These are phyloP conservation scores for Sphaerophoria taeniata DNA, from an alignment of 2,888 invertebrate species.

Conservation along the genomic window DNA sequence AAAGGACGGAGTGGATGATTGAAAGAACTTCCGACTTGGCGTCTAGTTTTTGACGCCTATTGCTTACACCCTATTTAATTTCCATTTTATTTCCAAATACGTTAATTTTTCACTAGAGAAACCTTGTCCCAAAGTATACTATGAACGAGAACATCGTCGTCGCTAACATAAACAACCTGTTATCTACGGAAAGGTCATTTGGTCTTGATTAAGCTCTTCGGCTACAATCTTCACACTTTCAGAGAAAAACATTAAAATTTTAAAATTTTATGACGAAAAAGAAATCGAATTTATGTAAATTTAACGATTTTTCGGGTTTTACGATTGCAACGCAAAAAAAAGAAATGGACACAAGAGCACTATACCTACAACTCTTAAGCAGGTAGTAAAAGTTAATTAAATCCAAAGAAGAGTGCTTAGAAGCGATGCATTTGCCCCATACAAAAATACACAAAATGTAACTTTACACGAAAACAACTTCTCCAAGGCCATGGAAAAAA, in stretches of 20 bases:
- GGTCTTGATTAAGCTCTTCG: slow-evolving; percentile 57
- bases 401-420: slow-evolving; percentile 29
- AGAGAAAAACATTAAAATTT: slow-evolving; percentile 49
- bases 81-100: too few relatives aligned
- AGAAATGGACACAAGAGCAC: background rate
- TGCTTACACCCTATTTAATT: too few relatives aligned
- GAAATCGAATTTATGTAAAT: slow-evolving; percentile 72
- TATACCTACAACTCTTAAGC: slow-evolving; percentile 30
- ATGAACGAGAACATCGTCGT: too few relatives aligned
- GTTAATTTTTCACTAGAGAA: too few relatives aligned
- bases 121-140: too few relatives aligned
- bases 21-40: too few relatives aligned
- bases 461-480: slow-evolving; percentile 7
- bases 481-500: slow-evolving; percentile 35
- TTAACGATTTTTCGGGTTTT: slow-evolving; percentile 54
- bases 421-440: slow-evolving; percentile 28
- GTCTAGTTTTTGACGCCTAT: too few relatives aligned
- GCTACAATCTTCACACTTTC: slow-evolving; percentile 28
- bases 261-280: slow-evolving; percentile 65
- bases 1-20: too few relatives aligned
- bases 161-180: too few relatives aligned
- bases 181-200: slow-evolving; percentile 34
- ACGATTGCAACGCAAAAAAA: slow-evolving; percentile 19
- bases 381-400: slow-evolving; percentile 69
- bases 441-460: background rate